Evolutionary conservation across 2,797 vertebrate genomes (phyloP), one percentile per base, ranked within the genome.

Genomic region (Arnoldichthys spilopterus): DNA sequence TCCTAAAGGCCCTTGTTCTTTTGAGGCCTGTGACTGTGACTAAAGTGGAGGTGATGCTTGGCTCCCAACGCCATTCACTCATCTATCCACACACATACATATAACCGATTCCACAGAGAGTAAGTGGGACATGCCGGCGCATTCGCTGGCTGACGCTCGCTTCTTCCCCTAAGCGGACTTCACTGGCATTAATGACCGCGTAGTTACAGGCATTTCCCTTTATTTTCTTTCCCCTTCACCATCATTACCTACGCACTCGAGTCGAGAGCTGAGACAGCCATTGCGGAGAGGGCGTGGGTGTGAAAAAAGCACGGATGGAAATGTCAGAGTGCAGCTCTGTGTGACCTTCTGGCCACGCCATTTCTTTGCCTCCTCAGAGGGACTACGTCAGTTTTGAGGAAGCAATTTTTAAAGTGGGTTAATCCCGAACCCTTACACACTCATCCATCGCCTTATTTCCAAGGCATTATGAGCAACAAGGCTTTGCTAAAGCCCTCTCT

Each of bases 291-390:
- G n/a, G n/a, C n/a, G 34, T 77, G 59, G 43, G 13, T 5, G 5
- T 62, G 22, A 78, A 68, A 43, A 53, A 6, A 13, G 3, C 64
- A 68, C 67, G 53, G 70, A 54, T 61, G 28, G 40, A 82, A 80
- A 82, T 80, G 71, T 82, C 78, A 82, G 59, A 45, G 30, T 22
- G 12, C 54, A 24, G 71, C 53, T 77, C 63, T 20, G 59, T 45
- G 47, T 58, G 63, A 79, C 64, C 59, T 63, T 54, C 70, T 47
- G 15, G 61, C 18, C 22, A 20, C 20, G 8, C 16, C 37, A 20
- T 13, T 26, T 64, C 61, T n/a, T 43, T 5, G 7, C 16, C 26
- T 26, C 22, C 69, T 53, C 15, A 51, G n/a, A n/a, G 37, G 32
- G 3, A 22, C 16, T 61, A 61, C 9, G 24, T 12, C 43, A 53